phyloP scores from a whole-genome alignment of 2,797 vertebrate species.

The Gallinago solitaria region DNA sequence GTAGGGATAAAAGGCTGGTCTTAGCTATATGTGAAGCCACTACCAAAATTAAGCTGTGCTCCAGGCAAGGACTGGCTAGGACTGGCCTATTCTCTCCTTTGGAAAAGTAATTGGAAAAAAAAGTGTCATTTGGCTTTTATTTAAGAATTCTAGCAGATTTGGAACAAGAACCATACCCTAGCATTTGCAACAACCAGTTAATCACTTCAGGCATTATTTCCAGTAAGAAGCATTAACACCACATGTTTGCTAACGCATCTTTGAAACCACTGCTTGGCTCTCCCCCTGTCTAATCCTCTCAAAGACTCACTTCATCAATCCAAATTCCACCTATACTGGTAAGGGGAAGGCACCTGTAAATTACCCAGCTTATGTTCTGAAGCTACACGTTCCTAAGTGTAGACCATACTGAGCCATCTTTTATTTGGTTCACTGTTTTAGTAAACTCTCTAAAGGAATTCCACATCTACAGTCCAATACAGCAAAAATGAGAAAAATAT shows the following conservation, averaged over 20 bases:
- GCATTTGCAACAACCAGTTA: background rate
- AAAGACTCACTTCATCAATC: background rate
- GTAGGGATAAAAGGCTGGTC: background rate
- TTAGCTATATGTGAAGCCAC: background rate
- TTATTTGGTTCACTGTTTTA: background rate
- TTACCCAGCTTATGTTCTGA: background rate
- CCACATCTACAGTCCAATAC: background rate
- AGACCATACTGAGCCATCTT: background rate
- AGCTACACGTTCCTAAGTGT: background rate
- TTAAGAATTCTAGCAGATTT: background rate
- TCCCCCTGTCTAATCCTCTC: fast-evolving
- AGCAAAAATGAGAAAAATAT: background rate
- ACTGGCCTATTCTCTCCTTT: background rate
- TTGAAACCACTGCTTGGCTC: background rate
- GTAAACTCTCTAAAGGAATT: background rate
- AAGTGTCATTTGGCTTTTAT: background rate
- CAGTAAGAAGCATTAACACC: background rate
- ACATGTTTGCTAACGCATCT: background rate
- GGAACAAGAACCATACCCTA: background rate
- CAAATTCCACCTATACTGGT: background rate
- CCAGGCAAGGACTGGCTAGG: background rate
- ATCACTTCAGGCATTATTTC: background rate
- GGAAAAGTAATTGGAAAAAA: background rate
- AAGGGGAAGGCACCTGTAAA: background rate
- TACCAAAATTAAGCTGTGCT: background rate